Evolutionary conservation across 2,113 vertebrate genomes (phyloP), one percentile per base, ranked within the genome.

Genomic region (Triplophysa tibetana): DNA sequence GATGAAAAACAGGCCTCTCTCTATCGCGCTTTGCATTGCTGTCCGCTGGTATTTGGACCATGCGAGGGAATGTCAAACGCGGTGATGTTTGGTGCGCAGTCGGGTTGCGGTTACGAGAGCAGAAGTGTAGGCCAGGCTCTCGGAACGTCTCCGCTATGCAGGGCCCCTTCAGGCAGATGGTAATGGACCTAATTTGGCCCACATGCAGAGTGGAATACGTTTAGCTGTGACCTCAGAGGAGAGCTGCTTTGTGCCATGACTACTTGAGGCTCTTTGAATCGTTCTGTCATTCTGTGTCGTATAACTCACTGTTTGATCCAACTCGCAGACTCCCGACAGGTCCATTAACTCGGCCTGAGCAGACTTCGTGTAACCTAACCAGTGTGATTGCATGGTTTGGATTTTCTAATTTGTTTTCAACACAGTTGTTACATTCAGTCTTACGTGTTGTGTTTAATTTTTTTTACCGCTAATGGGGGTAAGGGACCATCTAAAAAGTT

Each of bases 161-260:
- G 70, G 58, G 10, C 14, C 16, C 19, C 62, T 68, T 19, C 19
- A 74, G 69, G 68, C 69, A 67, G 54, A 73, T 8, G 50, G 61
- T 67, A 78, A 78, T 78, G 73, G 62, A 61, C 61, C 68, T 78
- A 78, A 82, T 82, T 66, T 52, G 24, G 38, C 52, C 81, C 75
- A 78, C 45, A 78, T 82, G 81, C 48, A 26, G 75, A 66, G 68
- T 54, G 60, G 62, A 69, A 69, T 68, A 26, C 56, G 48, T 41
- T 67, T 63, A 54, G 52, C 80, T 29, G 1, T 13, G 56, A 77
- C 11, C 58, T 60, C 73, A n/a, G 24, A 33, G 24, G 38, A 77
- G 29, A 8, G 8, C 48, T 1, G 50, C 38, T 3, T 54, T 65
- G 50, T 52, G 67, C 19, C 52, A 26, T 78, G 66, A 75, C 43